phyloP scores from a whole-genome alignment of 2,888 invertebrate species.

The Amitus sp. region DNA sequence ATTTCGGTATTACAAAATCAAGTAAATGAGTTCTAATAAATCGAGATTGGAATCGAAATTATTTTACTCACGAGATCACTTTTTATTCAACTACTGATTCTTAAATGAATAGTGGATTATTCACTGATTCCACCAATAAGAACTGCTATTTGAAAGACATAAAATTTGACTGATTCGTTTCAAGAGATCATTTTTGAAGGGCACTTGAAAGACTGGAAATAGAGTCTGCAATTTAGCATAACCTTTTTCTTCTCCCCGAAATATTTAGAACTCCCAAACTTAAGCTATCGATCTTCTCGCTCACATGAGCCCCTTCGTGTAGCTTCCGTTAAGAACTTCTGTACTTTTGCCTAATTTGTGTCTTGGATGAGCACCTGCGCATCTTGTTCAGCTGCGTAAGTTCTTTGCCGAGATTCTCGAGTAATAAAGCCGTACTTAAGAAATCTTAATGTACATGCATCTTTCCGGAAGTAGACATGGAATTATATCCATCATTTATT shows the following conservation, averaged over 20 bases:
- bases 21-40: too few relatives aligned
- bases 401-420: slow-evolving; percentile 26
- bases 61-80: too few relatives aligned
- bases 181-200: too few relatives aligned
- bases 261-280: slow-evolving; percentile 15
- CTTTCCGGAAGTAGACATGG: background rate
- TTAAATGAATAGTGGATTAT: too few relatives aligned
- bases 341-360: slow-evolving; percentile 31
- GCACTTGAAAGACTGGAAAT: background rate
- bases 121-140: too few relatives aligned
- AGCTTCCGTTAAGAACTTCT: slow-evolving; percentile 33
- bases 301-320: slow-evolving; percentile 17
- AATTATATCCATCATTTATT: too few relatives aligned
- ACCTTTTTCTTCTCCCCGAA: background rate
- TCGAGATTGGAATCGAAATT: too few relatives aligned
- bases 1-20: too few relatives aligned
- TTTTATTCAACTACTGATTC: too few relatives aligned
- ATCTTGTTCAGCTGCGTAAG: slow-evolving; percentile 21
- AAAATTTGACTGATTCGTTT: too few relatives aligned
- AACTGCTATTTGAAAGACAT: too few relatives aligned
- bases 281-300: slow-evolving; percentile 23
- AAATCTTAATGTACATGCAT: background rate
- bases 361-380: slow-evolving; percentile 29
- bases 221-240: background rate
- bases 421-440: slow-evolving; percentile 31